phyloP scores from a whole-genome alignment of 2,113 vertebrate genomes.

The Willisornis vidua region DNA sequence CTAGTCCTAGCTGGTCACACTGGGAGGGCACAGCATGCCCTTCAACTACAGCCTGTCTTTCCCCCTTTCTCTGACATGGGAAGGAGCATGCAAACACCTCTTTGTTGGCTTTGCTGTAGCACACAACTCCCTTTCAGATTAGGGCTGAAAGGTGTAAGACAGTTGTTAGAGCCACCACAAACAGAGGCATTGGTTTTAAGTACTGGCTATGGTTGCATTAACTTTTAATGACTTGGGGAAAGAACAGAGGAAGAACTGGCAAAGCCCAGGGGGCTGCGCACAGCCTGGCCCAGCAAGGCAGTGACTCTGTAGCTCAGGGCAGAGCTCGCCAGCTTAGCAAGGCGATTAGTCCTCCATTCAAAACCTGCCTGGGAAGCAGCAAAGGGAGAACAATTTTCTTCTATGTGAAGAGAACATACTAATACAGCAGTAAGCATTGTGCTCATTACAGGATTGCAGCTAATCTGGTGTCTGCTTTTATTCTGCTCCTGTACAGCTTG shows the following conservation, averaged over 20 bases:
- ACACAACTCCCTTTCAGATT: not conserved
- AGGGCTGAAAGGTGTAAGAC: not conserved
- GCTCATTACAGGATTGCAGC: constrained; percentile 59
- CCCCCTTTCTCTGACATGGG: not conserved
- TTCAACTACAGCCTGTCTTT: not conserved
- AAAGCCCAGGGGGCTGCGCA: not conserved
- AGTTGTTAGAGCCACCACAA: not conserved
- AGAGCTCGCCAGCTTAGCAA: constrained; percentile 11
- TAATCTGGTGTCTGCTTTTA: constrained; percentile 63
- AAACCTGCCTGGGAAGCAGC: constrained; percentile 34
- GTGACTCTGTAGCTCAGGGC: not conserved
- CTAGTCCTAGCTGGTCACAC: not conserved
- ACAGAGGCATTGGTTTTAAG: not conserved
- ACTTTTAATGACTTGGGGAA: not conserved
- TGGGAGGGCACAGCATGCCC: not conserved
- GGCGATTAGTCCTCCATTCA: constrained; percentile 40
- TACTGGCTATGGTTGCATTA: not conserved
- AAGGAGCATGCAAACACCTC: not conserved
- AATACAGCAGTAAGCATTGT: constrained; percentile 46
- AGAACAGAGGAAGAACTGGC: not conserved
- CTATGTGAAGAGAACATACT: constrained; percentile 4
- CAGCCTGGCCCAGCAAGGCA: not conserved
- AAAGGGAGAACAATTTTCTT: constrained; percentile 19
- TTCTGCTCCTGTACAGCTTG: constrained; percentile 24
- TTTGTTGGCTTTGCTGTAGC: not conserved